Evolutionary conservation across 2,888 invertebrate species (phyloP).

Genomic region (Latheticus oryzae): DNA sequence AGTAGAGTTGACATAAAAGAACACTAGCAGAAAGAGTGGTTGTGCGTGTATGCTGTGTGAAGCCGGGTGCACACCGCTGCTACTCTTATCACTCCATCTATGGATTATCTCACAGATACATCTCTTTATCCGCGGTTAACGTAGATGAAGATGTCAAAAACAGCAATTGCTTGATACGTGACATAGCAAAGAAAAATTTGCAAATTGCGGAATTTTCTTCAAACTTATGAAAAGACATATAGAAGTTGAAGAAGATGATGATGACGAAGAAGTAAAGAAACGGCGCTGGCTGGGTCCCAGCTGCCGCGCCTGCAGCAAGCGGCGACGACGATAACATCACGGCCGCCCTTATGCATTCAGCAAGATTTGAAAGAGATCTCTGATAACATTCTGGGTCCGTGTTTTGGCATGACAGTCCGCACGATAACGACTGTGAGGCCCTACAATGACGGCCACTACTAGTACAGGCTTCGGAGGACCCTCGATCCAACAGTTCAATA

Average conservation of each 20-base stretch:
- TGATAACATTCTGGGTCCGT: constrained; percentile 67
- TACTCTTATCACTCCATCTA: constrained; percentile 58
- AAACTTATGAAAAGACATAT: constrained; percentile 12
- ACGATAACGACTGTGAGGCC: constrained; percentile 63
- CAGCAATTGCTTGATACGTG: constrained; percentile 51
- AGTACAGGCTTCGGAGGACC: constrained; percentile 41
- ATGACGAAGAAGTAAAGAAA: constrained; percentile 27
- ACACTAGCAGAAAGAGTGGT: constrained; percentile 46
- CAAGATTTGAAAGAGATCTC: constrained; percentile 67
- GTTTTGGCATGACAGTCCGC: constrained; percentile 68
- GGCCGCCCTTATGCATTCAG: constrained; percentile 67
- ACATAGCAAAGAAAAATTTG: constrained; percentile 19
- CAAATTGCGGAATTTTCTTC: constrained; percentile 8
- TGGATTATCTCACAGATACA: constrained; percentile 61
- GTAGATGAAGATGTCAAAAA: constrained; percentile 65
- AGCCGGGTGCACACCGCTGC: constrained; percentile 54
- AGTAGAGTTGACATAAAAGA: constrained; percentile 57
- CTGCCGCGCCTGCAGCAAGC: constrained; percentile 64
- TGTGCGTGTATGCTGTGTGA: constrained; percentile 38
- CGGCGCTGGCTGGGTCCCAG: constrained; percentile 53
- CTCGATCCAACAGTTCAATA: constrained; percentile 39
- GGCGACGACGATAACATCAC: constrained; percentile 61
- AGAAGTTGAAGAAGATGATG: constrained; percentile 20
- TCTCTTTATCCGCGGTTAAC: constrained; percentile 63
- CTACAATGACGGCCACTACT: constrained; percentile 53